Percentiles rank a stretch among this genome's conserved stretches.
phyloP scores from a whole-genome alignment of 2,113 vertebrate genomes.

The Epinephelus lanceolatus region DNA sequence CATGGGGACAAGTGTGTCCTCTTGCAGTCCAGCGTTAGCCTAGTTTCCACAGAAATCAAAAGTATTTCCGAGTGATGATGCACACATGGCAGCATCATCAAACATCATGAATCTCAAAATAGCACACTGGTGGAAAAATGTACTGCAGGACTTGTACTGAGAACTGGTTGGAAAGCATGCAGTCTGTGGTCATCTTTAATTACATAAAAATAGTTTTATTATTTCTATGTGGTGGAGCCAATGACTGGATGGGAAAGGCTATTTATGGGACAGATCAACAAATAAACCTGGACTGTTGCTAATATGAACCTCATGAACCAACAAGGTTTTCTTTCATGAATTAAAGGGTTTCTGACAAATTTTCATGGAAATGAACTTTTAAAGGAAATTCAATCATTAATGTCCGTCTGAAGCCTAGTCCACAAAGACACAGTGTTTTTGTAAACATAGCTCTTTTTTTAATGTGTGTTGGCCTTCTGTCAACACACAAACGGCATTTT shows the following conservation, averaged over 20 bases:
- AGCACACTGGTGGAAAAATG: neutral
- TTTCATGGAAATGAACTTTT: neutral
- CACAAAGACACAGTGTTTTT: no score
- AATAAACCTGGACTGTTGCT: neutral
- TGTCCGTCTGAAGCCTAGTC: no score
- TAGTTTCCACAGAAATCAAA: constrained; percentile 3
- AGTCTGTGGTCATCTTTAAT: neutral
- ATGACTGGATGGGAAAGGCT: neutral
- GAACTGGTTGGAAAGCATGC: neutral
- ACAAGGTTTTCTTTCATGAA: neutral
- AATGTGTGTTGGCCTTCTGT: no score
- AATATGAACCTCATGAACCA: neutral
- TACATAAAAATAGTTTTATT: neutral
- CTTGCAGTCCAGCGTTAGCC: neutral
- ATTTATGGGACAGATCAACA: neutral
- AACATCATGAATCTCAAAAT: neutral
- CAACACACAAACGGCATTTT: no score
- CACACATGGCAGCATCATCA: neutral
- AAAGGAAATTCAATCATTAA: neutral
- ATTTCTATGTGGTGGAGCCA: neutral
- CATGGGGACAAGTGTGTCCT: neutral
- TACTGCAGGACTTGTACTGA: neutral
- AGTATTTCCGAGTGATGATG: constrained; percentile 1
- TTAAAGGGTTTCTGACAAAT: neutral
- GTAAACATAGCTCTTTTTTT: no score